Evolutionary conservation across 2,797 vertebrate genomes (phyloP), one percentile per base, ranked within the genome.

Genomic region (Alcedo atthis): DNA sequence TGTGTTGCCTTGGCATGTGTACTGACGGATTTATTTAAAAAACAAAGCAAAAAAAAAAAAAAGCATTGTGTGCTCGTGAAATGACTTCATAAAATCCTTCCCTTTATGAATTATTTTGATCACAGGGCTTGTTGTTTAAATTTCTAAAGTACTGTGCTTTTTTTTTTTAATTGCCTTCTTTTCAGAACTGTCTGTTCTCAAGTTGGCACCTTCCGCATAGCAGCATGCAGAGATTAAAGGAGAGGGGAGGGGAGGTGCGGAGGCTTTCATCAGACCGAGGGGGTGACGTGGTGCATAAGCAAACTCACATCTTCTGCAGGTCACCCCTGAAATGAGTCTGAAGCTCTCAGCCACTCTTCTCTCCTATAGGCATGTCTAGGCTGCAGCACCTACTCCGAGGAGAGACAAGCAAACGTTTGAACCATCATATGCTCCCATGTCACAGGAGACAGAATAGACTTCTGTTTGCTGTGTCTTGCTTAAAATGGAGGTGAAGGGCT

Each of bases 31-130:
- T 98, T 97, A 97, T 97, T 98, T 97, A 91, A 97, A 98, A 98
- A 98, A 97, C 96, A 97, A 97, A 97, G 96, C 96, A 92, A 97
- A 97, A 95, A 96, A 97, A 97, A 95, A 96, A 97, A 96, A 94
- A 96, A 82, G 96, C 97, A 97, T 97, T 98, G 95, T 98, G 97
- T 97, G 94, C 96, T 97, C 87, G 61, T 97, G 96, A 97, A 98
- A 97, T 97, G 97, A 97, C 96, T 97, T 97, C 97, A 97, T 97
- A 97, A 97, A 96, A 97, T 97, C 97, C 97, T 97, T 97, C 97
- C 97, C 97, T 98, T 98, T 97, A 97, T 98, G 97, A 97, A 98
- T 98, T 98, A 98, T 98, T 98, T 97, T 98, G 97, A 97, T 98
- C 97, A 97, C 97, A 98, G 95, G 95, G 84, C 90, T 96, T 85